Percentiles rank a stretch among this genome's conserved stretches.
phyloP scores from a whole-genome alignment of 2,888 invertebrate genomes.

The Drosophila kambysellisi region DNA sequence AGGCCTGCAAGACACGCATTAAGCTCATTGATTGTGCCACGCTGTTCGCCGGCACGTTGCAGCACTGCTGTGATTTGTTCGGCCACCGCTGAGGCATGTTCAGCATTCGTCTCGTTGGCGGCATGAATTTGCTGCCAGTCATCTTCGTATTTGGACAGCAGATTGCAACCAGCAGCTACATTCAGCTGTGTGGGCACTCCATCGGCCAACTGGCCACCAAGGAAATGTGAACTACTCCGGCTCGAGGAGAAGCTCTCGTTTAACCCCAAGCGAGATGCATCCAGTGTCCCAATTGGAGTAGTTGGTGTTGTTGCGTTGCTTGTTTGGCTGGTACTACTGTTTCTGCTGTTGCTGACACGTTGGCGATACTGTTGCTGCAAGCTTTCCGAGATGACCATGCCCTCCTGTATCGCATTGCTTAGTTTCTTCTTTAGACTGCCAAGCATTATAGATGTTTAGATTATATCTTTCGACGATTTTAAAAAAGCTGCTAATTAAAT shows the following conservation, averaged over 20 bases:
- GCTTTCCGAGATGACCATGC: constrained; percentile 83
- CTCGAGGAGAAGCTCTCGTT: constrained; percentile 52
- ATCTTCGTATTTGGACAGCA: constrained; percentile 88
- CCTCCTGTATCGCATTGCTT: constrained; percentile 85
- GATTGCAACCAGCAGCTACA: constrained; percentile 87
- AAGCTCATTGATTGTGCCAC: constrained; percentile 77
- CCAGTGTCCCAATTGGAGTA: constrained; percentile 5
- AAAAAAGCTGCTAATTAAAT: constrained; percentile 31
- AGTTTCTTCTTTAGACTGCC: constrained; percentile 86
- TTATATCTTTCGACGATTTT: constrained; percentile 8
- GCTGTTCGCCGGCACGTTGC: constrained; percentile 64
- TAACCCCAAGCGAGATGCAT: constrained; percentile 29
- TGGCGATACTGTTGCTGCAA: constrained; percentile 81
- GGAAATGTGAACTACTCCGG: constrained; percentile 48
- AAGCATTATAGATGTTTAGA: constrained; percentile 82
- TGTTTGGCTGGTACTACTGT: constrained; percentile 28
- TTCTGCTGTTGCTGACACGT: constrained; percentile 61
- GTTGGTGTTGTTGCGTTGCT: constrained; percentile 47
- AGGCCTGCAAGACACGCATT: constrained; percentile 75
- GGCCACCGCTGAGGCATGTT: constrained; percentile 85
- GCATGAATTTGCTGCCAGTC: constrained; percentile 89
- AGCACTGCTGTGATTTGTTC: constrained; percentile 85
- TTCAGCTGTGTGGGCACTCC: constrained; percentile 83
- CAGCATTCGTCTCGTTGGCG: constrained; percentile 88
- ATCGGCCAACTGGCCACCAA: constrained; percentile 53